These are phyloP conservation scores for Caenorhabditis sp. DNA, from an alignment of 2,888 invertebrate genomes.

Conservation along the genomic window DNA sequence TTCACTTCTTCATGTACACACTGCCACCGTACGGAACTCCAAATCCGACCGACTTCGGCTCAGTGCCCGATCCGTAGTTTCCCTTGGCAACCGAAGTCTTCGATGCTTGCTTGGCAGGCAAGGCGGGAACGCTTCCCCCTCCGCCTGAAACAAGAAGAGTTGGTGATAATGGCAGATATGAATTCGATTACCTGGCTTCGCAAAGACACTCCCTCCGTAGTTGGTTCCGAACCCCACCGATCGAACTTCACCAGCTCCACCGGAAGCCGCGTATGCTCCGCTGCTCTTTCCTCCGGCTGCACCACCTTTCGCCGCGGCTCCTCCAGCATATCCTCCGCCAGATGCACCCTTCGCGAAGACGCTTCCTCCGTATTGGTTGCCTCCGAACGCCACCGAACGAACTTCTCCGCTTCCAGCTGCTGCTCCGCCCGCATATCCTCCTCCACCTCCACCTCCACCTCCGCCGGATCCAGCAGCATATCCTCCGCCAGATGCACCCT, in stretches of 20 bases:
- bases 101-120: too few species aligned
- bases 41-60: too few species aligned
- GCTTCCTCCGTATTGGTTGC: slow-evolving; percentile 9
- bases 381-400: slow-evolving; percentile 47
- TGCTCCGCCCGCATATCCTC: background rate
- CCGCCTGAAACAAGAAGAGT: too few species aligned
- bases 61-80: too few species aligned
- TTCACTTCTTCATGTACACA: too few species aligned
- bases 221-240: slow-evolving; percentile 11
- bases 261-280: too few species aligned
- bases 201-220: slow-evolving; percentile 15
- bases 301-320: slow-evolving; percentile 8
- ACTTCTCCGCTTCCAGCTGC: slow-evolving; percentile 45
- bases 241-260: slow-evolving; percentile 10
- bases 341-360: slow-evolving; percentile 2
- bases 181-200: too few species aligned
- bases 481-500: background rate
- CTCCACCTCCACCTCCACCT: slow-evolving; percentile 22
- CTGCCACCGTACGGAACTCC: too few species aligned
- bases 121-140: too few species aligned
- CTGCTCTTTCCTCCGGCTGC: background rate
- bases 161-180: too few species aligned
- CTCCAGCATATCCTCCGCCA: slow-evolving; percentile 12
- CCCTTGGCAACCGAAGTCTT: too few species aligned
- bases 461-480: background rate